phyloP scores from a whole-genome alignment of 2,113 vertebrate species.

The Danionella cerebrum region DNA sequence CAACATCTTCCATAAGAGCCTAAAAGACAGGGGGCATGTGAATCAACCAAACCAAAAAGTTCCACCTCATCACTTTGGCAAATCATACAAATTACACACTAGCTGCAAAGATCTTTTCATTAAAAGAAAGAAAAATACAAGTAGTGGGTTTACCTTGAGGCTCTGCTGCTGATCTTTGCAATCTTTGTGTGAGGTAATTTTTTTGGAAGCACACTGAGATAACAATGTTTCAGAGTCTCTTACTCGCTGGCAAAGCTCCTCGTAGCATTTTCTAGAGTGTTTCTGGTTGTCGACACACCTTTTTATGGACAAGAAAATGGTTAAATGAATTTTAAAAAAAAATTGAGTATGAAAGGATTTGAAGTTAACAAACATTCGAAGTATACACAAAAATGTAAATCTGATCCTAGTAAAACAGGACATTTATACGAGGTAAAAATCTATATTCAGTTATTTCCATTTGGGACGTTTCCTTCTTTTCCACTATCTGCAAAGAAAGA shows the following conservation, averaged over 20 bases:
- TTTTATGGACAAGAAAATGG: background rate
- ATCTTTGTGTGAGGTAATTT: slow-evolving; percentile 70
- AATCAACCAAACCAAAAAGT: no score
- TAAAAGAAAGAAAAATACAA: no score
- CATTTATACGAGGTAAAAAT: no score
- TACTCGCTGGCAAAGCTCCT: slow-evolving; percentile 60
- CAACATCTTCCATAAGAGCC: slow-evolving; percentile 53
- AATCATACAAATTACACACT: background rate
- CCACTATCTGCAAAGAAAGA: no score
- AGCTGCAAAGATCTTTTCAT: background rate
- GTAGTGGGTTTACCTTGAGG: slow-evolving; percentile 64
- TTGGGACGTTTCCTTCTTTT: no score
- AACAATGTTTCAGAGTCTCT: slow-evolving; percentile 57
- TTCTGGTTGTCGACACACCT: slow-evolving; percentile 73
- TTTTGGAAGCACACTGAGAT: slow-evolving; percentile 45
- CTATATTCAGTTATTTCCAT: no score
- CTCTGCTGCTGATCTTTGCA: slow-evolving; percentile 63
- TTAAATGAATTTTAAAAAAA: background rate
- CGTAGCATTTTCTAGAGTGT: slow-evolving; percentile 52
- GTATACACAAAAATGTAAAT: no score
- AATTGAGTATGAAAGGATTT: background rate
- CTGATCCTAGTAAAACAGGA: no score
- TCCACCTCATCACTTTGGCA: background rate
- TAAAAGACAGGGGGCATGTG: slow-evolving; percentile 28
- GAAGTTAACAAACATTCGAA: no score